Conservation (phyloP, 2,797 vertebrate genomes). For the Tangara arthus region DNA sequence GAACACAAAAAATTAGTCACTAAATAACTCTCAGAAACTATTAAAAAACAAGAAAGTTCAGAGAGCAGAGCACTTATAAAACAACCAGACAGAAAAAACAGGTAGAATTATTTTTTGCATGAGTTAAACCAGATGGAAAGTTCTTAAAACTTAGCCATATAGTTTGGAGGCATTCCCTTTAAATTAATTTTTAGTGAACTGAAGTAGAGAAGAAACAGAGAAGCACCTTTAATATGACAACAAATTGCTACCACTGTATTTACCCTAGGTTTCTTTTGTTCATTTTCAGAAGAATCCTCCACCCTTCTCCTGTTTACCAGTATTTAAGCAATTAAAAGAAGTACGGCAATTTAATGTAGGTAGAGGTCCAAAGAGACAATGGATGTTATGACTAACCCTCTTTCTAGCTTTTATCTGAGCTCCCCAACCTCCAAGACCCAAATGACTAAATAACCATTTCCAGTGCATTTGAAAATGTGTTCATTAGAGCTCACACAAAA, state of each 20-base stretch:
- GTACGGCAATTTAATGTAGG: neutral
- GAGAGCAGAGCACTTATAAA: neutral
- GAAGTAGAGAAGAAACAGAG: neutral
- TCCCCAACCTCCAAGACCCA: neutral
- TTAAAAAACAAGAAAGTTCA: slow-evolving; percentile 13
- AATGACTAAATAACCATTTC: neutral
- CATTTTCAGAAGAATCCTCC: neutral
- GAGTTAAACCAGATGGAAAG: neutral
- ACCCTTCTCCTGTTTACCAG: neutral
- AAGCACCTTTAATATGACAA: neutral
- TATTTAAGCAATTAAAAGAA: neutral
- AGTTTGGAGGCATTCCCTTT: neutral
- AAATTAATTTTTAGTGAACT: neutral
- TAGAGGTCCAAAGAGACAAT: neutral
- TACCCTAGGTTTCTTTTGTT: neutral
- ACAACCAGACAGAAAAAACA: neutral
- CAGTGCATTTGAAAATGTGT: neutral
- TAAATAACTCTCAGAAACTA: slow-evolving; percentile 16
- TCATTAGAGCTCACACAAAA: neutral
- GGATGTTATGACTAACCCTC: neutral
- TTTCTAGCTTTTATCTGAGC: neutral
- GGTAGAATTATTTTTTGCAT: neutral
- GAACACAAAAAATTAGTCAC: slow-evolving; percentile 20
- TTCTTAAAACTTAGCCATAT: neutral
- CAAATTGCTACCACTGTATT: neutral